Base-by-base conservation (phyloP, 1,140 invertebrate genomes). In the Drosophila triauraria region DNA sequence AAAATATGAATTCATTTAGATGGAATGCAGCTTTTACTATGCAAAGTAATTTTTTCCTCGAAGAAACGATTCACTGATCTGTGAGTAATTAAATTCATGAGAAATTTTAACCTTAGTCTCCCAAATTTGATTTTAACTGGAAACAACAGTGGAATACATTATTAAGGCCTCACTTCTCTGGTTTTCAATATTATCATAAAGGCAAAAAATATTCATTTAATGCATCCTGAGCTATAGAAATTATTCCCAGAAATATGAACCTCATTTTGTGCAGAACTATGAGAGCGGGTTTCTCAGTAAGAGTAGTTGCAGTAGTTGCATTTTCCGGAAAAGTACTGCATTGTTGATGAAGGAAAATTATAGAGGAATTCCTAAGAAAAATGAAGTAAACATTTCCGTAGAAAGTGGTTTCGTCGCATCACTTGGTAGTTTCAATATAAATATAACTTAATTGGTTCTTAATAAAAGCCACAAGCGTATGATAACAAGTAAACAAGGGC, bases 81-180 rank as follows among this genome's bases (percentile, higher is more conserved):
- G 53, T 23, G 15, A n/a, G 32, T 40, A 54, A 54, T 54, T 40
- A 54, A 38, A 54, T 54, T 54, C 51, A 38, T 38, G 13, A 54
- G 20, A 54, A 38, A 20, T 20, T 38, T 54, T 20, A 23, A 15
- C 7, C 9, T 15, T 23, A 54, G 38, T 54, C 20, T 23, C 3
- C 5, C 12, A 20, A 38, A 13, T 20, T 32, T 8, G 7, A 32
- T 35, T 20, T 6, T 8, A n/a, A 13, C 20, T 1, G 13, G 10
- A 53, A 51, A 13, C 15, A 10, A 4, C 20, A 23, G 7, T 13
- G 38, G 51, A 54, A 38, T 54, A 38, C 23, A 15, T 35, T 54
- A 35, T 8, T 13, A 20, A 2, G 6, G 1, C 6, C 20, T 38
- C 38, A 15, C 7, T 23, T 38, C 13, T 40, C 23, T 15, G 17